phyloP scores from a whole-genome alignment of 1,140 invertebrate genomes.

The Chelonus insularis region DNA sequence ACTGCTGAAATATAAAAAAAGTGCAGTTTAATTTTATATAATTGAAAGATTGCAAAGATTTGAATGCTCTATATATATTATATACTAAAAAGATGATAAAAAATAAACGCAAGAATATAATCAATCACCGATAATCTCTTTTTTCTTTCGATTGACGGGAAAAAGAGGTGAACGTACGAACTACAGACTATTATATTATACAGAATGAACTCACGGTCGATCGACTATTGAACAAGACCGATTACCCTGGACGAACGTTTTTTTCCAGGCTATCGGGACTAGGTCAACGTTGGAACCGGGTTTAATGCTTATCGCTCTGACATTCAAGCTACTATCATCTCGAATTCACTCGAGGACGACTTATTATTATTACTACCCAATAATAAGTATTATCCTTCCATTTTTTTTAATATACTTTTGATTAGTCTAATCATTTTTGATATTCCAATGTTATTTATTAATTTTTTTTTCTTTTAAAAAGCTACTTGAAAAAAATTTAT shows the following conservation, averaged over 20 bases:
- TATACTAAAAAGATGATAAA: background rate
- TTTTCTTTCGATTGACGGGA: conserved; percentile 13
- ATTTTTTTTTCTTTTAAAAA: no score
- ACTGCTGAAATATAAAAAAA: no score
- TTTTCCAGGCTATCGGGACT: conserved; percentile 43
- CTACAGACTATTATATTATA: background rate
- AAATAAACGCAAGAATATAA: conserved; percentile 12
- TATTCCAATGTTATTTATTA: no score
- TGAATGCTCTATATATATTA: no score
- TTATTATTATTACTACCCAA: background rate
- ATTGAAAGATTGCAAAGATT: no score
- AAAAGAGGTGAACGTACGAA: background rate
- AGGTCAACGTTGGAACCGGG: conserved; percentile 41
- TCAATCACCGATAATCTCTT: conserved; percentile 20
- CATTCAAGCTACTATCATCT: conserved; percentile 38
- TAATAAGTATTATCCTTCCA: background rate
- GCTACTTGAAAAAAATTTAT: no score
- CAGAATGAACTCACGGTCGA: background rate
- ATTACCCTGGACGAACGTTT: conserved; percentile 14
- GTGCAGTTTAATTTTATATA: no score
- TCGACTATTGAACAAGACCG: conserved; percentile 19
- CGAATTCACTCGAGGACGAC: background rate
- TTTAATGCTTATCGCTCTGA: conserved; percentile 38
- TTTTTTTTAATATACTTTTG: no score
- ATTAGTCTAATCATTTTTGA: no score